phyloP scores from a whole-genome alignment of 2,888 invertebrate genomes.

The Halictus ligatus region DNA sequence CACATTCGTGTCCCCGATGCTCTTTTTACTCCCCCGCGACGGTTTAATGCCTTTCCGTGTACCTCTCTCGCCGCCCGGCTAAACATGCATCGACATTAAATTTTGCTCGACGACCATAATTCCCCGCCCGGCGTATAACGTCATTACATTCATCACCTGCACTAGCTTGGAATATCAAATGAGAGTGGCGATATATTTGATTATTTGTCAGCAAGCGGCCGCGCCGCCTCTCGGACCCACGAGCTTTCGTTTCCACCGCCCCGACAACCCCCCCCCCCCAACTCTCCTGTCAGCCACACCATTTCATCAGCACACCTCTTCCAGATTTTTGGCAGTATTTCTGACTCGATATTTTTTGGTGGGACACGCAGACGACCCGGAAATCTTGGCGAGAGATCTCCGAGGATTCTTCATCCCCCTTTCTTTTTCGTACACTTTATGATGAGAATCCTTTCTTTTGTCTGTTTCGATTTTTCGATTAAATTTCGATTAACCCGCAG shows the following conservation, averaged over 20 bases:
- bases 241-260: constrained; percentile 17
- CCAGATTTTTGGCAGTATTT: not conserved
- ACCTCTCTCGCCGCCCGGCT: constrained; percentile 39
- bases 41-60: constrained; percentile 44
- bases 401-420: not conserved
- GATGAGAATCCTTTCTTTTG: not conserved
- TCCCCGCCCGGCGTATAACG: constrained; percentile 54
- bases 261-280: not conserved
- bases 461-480: not conserved
- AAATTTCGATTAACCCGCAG: not conserved
- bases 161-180: constrained; percentile 66
- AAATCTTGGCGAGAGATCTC: not conserved
- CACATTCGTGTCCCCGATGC: constrained; percentile 21
- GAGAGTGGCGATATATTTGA: constrained; percentile 65
- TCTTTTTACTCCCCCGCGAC: constrained; percentile 30
- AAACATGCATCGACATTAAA: constrained; percentile 58
- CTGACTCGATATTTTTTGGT: not conserved
- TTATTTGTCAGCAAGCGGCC: constrained; percentile 51
- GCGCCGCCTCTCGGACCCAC: constrained; percentile 32
- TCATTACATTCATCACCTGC: constrained; percentile 59
- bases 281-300: not conserved
- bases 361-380: not conserved
- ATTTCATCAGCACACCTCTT: not conserved
- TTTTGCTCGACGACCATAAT: constrained; percentile 55
- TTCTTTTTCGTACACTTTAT: not conserved